Evolutionary conservation across 23 tunicate species (phyloP), one percentile per base, ranked within the genome.

Genomic region (Phallusia fumigata): DNA sequence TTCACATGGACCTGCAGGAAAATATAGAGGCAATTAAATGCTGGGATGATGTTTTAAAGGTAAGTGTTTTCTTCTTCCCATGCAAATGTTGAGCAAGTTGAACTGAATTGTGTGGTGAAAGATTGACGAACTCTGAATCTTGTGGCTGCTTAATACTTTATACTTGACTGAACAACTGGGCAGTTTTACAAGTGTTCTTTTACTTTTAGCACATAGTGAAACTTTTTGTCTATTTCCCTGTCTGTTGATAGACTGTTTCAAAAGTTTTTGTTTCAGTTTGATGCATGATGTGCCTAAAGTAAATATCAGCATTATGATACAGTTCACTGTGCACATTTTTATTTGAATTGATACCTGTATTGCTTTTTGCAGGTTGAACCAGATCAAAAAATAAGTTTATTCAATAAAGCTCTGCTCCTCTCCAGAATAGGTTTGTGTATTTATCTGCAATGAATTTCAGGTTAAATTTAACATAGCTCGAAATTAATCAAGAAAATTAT

Each of bases 381-480:
- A 0, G 75, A 44, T 31, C 83, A 83, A 33, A 79, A 52, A 73
- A 76, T 83, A 16, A 73, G 88, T 36, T 76, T 89, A 28, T 89
- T 80, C 81, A 89, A 89, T 64, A 52, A 84, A 76, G 94, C 94
- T 30, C 47, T 80, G 32, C 18, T 89, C 72, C 85, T 79, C 53
- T 89, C 94, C 5, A 80, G 75, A 80, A 89, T 80, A 35, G 84
- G 89, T 85, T 22, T 33, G 88, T 74, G 2, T 10, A 13, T 81
- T 64, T 35, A 26, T 33, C 11, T 33, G 45, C 15, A 26, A 26
- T 76, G 47, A 12, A 26, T 31, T 12, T 76, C 15, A 15, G 16
- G 13, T 26, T 34, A 33, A 12, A 26, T n/a, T n/a, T n/a, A n/a
- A n/a, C n/a, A n/a, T n/a, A n/a, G n/a, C n/a, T n/a, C n/a, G n/a